Evolutionary conservation across 2,888 invertebrate genomes (phyloP).

Genomic region (Dorcus parallelipipedus): DNA sequence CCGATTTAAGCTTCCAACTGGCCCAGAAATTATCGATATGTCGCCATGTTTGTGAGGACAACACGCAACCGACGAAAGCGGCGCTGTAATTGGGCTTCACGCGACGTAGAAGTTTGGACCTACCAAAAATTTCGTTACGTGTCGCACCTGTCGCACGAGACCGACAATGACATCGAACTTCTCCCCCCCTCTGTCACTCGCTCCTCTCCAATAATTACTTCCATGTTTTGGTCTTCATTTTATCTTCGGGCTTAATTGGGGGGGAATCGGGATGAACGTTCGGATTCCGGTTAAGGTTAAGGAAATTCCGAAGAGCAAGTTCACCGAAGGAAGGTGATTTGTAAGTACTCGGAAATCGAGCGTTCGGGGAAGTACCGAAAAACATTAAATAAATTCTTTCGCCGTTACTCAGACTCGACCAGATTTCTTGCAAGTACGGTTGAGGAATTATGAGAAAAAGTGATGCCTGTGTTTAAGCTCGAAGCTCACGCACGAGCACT

Average conservation of each 20-base stretch:
- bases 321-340: too few relatives aligned
- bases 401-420: too few relatives aligned
- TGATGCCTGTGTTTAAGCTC: too few relatives aligned
- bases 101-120: not conserved
- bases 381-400: too few relatives aligned
- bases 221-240: not conserved
- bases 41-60: not conserved
- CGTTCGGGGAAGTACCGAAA: too few relatives aligned
- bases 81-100: not conserved
- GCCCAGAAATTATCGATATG: not conserved
- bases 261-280: not conserved
- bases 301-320: too few relatives aligned
- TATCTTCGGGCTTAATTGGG: too few relatives aligned
- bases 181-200: not conserved
- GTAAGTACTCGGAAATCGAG: too few relatives aligned
- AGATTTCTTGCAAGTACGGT: too few relatives aligned
- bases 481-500: too few relatives aligned
- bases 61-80: not conserved
- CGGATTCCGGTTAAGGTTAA: not conserved
- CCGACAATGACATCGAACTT: not conserved
- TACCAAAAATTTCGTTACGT: conserved; percentile 2
- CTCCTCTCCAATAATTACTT: too few relatives aligned
- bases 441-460: too few relatives aligned
- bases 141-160: not conserved
- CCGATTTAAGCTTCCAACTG: not conserved